Conservation (phyloP, 2,797 vertebrate species). For the Falco naumanni region DNA sequence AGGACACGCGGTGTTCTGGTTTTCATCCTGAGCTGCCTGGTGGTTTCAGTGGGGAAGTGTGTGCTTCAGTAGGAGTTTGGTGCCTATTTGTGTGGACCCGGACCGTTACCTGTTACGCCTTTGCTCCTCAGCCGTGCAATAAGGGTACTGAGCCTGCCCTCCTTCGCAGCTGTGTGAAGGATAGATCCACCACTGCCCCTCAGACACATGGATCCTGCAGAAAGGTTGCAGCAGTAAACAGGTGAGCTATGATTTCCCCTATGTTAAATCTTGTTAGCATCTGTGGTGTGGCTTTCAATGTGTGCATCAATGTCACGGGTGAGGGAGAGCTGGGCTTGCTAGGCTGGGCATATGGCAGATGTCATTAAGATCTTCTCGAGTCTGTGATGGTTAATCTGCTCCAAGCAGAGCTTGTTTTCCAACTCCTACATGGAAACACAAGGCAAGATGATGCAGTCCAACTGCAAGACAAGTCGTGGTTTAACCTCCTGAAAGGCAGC, state of each 20-base stretch:
- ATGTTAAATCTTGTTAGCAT: not conserved
- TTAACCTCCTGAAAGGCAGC: not conserved
- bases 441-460: not conserved
- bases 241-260: not conserved
- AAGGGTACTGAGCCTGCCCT: not conserved
- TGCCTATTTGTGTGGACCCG: not conserved
- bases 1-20: not conserved
- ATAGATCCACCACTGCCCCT: not conserved
- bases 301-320: not conserved
- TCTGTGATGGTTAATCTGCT: not conserved
- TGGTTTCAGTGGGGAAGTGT: not conserved
- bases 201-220: too few species aligned
- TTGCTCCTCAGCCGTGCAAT: not conserved
- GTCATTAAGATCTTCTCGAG: not conserved
- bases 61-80: not conserved
- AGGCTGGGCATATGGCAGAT: not conserved
- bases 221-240: not conserved
- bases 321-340: not conserved
- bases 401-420: not conserved
- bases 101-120: accelerated
- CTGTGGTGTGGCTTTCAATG: not conserved
- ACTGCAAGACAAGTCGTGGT: not conserved
- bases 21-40: not conserved
- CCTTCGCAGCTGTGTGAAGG: not conserved
- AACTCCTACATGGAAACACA: not conserved